Base-by-base conservation (phyloP, 1,140 invertebrate species). In the Zaprionus ghesquierei region DNA sequence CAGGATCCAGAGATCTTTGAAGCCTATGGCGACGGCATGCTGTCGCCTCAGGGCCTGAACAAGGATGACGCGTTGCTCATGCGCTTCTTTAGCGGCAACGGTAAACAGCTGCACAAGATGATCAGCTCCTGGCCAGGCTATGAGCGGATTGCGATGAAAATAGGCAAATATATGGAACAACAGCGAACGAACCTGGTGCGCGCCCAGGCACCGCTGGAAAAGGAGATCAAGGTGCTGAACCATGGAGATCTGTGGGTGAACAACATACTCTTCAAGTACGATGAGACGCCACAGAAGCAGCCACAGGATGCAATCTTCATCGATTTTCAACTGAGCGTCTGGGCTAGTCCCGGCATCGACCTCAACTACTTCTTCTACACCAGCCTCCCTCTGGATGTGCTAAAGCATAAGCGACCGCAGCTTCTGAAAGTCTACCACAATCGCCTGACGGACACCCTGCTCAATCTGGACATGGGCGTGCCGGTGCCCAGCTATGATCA, bases 201-300 rank as follows among this genome's bases (percentile, higher is more conserved):
- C 6, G 74, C 74, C 5, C 89, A 90, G 33, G 73, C 75, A 4
- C 85, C 73, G 5, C 46, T 70, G 8, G 61, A 76, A 18, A 27
- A 71, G 33, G 6, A 74, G 60, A 62, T 77, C 66, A 92, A 93
- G 46, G 94, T 95, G 2, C 87, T 95, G 2, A 94, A 94, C 76
- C 95, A 95, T 61, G 95, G 95, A 10, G 95, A 95, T 80, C 91
- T 93, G 2, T 95, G 95, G 94, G 91, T 94, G 0, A 95, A 95
- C 72, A 95, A 95, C 63, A 94, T 95, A 89, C 77, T 95, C 35
- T 95, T 95, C 78, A 93, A 93, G 27, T 95, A 95, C 76, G 65
- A 77, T 33, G 23, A 49, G 8, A 18, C 20, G 0, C 25, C 35
- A 41, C 35, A 41, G 41, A 18, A 65, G 5, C 53, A 69, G 23